Percentiles rank a stretch among this genome's conserved stretches.
These are phyloP conservation scores for Dipodomys stephensi DNA, from an alignment of 2,113 vertebrate species.

Conservation along the genomic window DNA sequence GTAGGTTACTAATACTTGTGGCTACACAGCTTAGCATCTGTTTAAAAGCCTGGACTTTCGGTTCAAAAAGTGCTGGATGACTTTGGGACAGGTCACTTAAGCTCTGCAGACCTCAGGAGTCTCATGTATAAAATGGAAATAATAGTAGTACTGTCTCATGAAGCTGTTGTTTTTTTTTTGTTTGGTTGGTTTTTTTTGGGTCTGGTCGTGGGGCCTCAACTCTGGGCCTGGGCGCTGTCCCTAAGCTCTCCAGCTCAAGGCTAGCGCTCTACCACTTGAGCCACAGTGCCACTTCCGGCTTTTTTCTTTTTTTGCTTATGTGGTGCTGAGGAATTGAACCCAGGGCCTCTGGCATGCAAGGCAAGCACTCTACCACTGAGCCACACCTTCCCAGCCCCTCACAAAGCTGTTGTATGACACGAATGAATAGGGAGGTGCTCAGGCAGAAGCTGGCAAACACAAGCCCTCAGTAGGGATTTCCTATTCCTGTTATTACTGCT, in stretches of 20 bases:
- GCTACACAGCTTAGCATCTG: not conserved
- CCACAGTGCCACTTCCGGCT: no score
- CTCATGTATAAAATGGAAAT: slow-evolving; percentile 8
- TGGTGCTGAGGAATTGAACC: no score
- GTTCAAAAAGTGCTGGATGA: not conserved
- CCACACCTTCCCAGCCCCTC: no score
- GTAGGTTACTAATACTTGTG: not conserved
- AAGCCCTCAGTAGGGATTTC: not conserved
- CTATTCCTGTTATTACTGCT: not conserved
- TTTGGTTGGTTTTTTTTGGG: no score
- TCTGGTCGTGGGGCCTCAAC: no score
- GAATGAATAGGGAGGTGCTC: not conserved
- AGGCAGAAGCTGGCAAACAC: not conserved
- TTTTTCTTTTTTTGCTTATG: no score
- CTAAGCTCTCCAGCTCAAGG: no score
- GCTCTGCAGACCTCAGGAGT: not conserved
- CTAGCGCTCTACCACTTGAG: no score
- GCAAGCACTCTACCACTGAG: no score
- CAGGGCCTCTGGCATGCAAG: no score
- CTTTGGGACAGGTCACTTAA: not conserved
- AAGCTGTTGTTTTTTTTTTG: not conserved
- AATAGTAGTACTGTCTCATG: not conserved
- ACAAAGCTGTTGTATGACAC: not conserved
- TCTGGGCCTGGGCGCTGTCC: no score
- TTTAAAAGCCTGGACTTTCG: not conserved